Evolutionary conservation across 2,888 invertebrate species (phyloP), one percentile per base, ranked within the genome.

Genomic region (Agonopterix alstromeriana): DNA sequence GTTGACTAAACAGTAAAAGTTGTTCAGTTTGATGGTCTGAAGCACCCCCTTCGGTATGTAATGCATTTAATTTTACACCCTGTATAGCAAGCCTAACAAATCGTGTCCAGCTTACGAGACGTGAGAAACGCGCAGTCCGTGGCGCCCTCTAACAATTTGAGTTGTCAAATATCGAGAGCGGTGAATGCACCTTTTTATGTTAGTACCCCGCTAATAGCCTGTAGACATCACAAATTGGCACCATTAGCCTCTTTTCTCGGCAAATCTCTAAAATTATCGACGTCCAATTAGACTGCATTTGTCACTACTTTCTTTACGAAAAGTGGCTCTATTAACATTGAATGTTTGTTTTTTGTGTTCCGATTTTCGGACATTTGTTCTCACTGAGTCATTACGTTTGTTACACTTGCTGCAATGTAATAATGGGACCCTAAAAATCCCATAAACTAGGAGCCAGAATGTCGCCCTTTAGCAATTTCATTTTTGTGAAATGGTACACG

Each of bases 391-490:
- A 42, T 48, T 47, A 48, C 51, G 47, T 11, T 43, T 42, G 40
- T 55, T 47, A 45, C 27, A 57, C 47, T 53, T 57, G 42, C 48
- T 43, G 50, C 41, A 55, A 60, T 53, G 50, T 54, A 63, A 64
- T 70, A 68, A 70, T 59, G 56, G 56, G 53, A 53, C 64, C 67
- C 67, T 71, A 57, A 70, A 72, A 74, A 73, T 68, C 67, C 68
- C 70, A 67, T 75, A 77, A 77, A 77, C 70, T 63, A 67, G 73
- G 72, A 69, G 68, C 63, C 65, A 58, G 67, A 76, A 79, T 71
- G 68, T 69, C 77, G 64, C 82, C 82, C 78, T 72, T 74, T 63
- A 73, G 81, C 81, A 80, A 85, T 86, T 84, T 82, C 79, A 85
- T 84, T 82, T 84, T 84, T 79, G 73, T 76, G 76, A 86, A 85